Evolutionary conservation across 2,888 invertebrate species (phyloP).

Genomic region (Zelleria hepariella): DNA sequence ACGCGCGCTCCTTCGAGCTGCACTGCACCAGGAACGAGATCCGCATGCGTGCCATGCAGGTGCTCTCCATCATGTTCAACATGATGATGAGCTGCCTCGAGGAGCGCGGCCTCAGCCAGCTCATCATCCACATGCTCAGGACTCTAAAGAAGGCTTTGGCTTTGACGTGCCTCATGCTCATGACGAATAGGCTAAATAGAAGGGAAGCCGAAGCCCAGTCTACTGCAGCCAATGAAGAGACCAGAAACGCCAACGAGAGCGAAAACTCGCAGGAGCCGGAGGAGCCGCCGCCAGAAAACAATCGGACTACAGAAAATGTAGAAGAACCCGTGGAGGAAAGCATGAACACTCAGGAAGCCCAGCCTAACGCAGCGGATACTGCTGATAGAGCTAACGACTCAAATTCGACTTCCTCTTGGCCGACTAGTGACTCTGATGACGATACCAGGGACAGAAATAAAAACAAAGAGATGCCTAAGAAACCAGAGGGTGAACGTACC

Average conservation of each 20-base stretch:
- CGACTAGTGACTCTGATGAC: slow-evolving; percentile 5
- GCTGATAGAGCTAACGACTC: background rate
- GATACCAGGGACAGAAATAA: slow-evolving; percentile 11
- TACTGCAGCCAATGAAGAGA: background rate
- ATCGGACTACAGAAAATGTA: background rate
- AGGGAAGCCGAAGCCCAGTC: background rate
- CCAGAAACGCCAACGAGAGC: background rate
- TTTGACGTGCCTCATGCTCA: slow-evolving; percentile 59
- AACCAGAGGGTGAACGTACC: background rate
- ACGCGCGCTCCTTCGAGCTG: slow-evolving; percentile 48
- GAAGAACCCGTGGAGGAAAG: background rate
- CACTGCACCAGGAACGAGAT: slow-evolving; percentile 60
- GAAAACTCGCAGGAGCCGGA: background rate
- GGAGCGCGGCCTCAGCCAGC: slow-evolving; percentile 55
- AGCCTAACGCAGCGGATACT: background rate
- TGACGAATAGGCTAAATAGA: slow-evolving; percentile 44
- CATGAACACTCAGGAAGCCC: background rate
- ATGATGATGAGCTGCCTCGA: slow-evolving; percentile 70
- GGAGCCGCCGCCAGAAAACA: background rate
- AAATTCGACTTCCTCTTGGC: slow-evolving; percentile 3
- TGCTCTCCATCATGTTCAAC: slow-evolving; percentile 65
- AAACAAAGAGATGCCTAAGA: slow-evolving; percentile 9
- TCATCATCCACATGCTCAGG: slow-evolving; percentile 57
- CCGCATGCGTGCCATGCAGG: slow-evolving; percentile 64
- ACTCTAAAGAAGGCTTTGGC: slow-evolving; percentile 60